phyloP scores from a whole-genome alignment of 2,888 invertebrate species.

The Criorhina ranunculi region DNA sequence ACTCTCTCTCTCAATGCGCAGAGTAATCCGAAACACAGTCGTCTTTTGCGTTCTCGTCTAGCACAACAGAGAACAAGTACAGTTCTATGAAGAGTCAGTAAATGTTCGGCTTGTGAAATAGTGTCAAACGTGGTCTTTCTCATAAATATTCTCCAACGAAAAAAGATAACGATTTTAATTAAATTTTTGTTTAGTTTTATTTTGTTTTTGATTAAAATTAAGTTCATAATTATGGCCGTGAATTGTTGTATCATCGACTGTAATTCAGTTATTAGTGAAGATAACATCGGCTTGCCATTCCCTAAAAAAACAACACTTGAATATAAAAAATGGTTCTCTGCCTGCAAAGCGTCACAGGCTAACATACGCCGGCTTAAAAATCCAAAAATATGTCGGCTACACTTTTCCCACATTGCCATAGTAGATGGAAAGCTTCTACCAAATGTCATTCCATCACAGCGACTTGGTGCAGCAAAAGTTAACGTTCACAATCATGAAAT shows the following conservation, averaged over 20 bases:
- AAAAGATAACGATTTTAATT: neutral
- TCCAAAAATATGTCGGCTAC: constrained; percentile 30
- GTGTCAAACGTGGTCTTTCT: neutral
- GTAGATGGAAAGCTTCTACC: neutral
- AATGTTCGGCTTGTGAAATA: neutral
- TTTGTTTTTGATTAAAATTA: neutral
- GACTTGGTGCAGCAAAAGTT: neutral
- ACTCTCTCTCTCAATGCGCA: neutral
- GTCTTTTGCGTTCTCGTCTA: neutral
- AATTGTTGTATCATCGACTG: constrained; percentile 42
- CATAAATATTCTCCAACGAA: neutral
- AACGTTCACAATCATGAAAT: neutral
- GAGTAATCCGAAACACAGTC: neutral
- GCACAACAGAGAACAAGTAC: neutral
- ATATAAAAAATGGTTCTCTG: constrained; percentile 15
- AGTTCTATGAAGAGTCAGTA: neutral
- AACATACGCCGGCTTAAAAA: constrained; percentile 20
- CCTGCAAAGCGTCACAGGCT: constrained; percentile 26
- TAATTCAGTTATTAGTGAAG: constrained; percentile 8
- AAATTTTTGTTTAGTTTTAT: neutral
- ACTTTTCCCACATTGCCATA: neutral
- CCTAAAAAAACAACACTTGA: constrained; percentile 2
- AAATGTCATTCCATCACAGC: neutral
- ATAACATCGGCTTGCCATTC: constrained; percentile 4
- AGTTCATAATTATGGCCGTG: neutral